Evolutionary conservation across 2,888 invertebrate genomes (phyloP).

Genomic region (Diadegma fenestrale): DNA sequence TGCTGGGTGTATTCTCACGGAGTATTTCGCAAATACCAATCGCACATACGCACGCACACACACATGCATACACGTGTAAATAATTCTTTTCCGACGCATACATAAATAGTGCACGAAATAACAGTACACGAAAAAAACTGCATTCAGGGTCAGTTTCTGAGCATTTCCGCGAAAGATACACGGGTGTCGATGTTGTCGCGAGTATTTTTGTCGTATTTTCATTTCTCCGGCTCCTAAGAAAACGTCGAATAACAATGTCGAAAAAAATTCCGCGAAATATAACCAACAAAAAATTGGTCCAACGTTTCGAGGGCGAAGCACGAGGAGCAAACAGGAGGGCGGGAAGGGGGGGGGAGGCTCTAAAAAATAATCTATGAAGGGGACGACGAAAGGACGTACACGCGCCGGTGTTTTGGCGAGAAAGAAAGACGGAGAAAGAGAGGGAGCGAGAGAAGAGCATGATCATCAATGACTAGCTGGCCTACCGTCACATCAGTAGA

Average conservation of each 20-base stretch:
- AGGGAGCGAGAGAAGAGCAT: conserved; percentile 6
- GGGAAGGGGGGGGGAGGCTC: neutral
- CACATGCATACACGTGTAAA: too few species aligned
- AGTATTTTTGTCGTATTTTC: neutral
- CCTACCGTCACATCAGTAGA: conserved; percentile 4
- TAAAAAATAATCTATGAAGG: conserved; percentile 8
- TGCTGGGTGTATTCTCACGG: conserved; percentile 43
- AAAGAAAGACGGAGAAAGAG: conserved; percentile 1
- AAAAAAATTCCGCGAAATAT: neutral
- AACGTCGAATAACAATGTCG: neutral
- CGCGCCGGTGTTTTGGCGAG: conserved; percentile 44
- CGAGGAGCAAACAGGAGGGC: neutral
- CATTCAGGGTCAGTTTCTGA: too few species aligned
- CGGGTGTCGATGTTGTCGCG: too few species aligned
- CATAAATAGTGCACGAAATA: too few species aligned
- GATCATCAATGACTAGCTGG: conserved; percentile 60
- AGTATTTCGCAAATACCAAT: conserved; percentile 50
- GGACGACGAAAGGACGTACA: conserved; percentile 56
- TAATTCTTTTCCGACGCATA: too few species aligned
- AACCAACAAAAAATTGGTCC: neutral
- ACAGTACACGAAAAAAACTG: too few species aligned
- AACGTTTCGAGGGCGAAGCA: neutral
- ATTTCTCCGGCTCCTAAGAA: neutral
- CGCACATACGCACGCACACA: neutral
- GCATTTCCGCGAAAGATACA: too few species aligned